phyloP scores from a whole-genome alignment of 2,797 vertebrate species.

The Lemur catta region DNA sequence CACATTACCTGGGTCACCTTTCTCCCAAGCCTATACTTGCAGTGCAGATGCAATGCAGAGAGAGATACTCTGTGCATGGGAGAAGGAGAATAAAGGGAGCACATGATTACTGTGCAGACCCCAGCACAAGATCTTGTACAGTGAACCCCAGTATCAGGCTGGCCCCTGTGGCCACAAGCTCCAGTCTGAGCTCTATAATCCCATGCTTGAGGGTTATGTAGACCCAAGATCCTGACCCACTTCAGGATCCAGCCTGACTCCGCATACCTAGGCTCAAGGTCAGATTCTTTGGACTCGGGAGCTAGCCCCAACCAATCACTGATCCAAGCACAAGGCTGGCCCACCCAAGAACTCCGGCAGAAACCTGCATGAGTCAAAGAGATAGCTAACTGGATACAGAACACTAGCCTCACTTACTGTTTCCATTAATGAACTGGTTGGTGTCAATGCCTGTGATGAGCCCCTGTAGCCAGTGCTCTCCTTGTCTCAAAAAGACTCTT shows the following conservation, averaged over 20 bases:
- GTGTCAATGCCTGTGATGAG: too few species aligned
- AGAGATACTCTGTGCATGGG: neutral
- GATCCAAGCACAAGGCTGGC: neutral
- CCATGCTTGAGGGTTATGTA: neutral
- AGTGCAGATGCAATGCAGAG: neutral
- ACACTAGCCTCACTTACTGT: neutral
- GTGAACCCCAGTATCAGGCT: rapidly evolving
- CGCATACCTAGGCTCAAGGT: neutral
- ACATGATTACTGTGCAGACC: neutral
- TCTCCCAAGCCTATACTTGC: neutral
- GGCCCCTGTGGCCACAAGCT: neutral
- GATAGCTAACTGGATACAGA: neutral
- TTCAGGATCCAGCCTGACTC: rapidly evolving
- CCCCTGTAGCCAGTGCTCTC: neutral
- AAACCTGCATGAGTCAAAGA: neutral
- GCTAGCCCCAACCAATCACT: too few species aligned
- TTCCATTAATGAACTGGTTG: neutral
- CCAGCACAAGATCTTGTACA: rapidly evolving
- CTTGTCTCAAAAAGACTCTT: neutral
- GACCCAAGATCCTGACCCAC: neutral
- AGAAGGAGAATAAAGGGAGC: rapidly evolving
- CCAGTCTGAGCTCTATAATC: neutral
- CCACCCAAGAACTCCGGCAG: neutral
- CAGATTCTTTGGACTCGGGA: neutral
- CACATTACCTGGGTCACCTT: neutral